A percentile compares a stretch with the other conserved stretches of the same genome.
Evolutionary conservation across 2,113 vertebrate species (phyloP).

Genomic region (Mystacornis crossleyi): DNA sequence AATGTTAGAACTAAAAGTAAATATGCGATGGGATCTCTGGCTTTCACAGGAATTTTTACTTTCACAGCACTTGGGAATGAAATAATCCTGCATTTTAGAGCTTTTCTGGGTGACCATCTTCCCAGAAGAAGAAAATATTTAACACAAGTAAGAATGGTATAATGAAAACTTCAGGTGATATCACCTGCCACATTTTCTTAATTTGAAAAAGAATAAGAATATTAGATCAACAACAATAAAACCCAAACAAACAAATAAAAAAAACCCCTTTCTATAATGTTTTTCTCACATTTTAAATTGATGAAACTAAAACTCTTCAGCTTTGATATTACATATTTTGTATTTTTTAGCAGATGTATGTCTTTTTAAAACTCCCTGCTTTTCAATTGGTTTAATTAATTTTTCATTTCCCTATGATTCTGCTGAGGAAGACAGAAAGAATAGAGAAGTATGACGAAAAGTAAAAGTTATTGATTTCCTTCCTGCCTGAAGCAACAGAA

Average conservation of each 20-base stretch:
- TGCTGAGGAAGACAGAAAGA: neutral
- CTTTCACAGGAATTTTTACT: neutral
- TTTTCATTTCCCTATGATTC: neutral
- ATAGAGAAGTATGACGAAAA: neutral
- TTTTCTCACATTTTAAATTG: neutral
- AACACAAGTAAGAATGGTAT: neutral
- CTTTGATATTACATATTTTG: neutral
- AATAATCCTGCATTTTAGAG: neutral
- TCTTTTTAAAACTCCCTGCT: neutral
- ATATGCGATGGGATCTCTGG: neutral
- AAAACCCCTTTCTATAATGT: rapidly evolving
- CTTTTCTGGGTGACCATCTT: neutral
- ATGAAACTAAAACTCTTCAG: neutral
- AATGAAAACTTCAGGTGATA: neutral
- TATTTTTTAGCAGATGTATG: neutral
- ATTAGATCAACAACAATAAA: neutral
- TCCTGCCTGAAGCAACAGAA: neutral
- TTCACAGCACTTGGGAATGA: neutral
- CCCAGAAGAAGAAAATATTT: neutral
- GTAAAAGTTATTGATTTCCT: neutral
- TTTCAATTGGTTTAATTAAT: neutral
- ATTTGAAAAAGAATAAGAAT: neutral
- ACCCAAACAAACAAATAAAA: neutral
- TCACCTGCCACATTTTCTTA: rapidly evolving
- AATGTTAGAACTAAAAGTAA: neutral